These are phyloP conservation scores for Vesta saturnalis DNA, from an alignment of 2,888 invertebrate species.

Conservation along the genomic window DNA sequence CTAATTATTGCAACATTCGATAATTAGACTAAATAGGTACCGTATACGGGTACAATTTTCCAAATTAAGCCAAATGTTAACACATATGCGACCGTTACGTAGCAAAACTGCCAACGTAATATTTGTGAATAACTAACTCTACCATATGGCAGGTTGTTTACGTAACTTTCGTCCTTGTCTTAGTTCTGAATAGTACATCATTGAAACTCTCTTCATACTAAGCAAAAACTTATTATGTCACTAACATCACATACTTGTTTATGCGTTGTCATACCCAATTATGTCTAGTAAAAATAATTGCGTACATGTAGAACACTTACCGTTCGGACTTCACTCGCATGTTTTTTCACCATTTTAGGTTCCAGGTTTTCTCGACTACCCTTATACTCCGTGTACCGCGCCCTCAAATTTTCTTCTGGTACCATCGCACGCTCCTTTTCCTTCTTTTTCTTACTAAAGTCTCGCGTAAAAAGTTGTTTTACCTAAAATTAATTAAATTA, in stretches of 20 bases:
- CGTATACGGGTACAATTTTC: background rate
- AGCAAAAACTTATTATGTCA: slow-evolving; percentile 8
- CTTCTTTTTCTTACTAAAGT: slow-evolving; percentile 73
- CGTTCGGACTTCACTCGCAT: slow-evolving; percentile 57
- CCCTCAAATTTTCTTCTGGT: slow-evolving; percentile 66
- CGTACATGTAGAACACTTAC: slow-evolving; percentile 46
- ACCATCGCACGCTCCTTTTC: slow-evolving; percentile 62
- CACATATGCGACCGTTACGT: slow-evolving; percentile 2
- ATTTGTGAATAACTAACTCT: slow-evolving; percentile 29
- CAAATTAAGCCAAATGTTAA: slow-evolving; percentile 19
- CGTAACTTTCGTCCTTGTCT: slow-evolving; percentile 42
- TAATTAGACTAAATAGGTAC: background rate
- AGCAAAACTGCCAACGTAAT: slow-evolving; percentile 26
- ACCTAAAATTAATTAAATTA: slow-evolving; percentile 60
- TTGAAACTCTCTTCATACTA: slow-evolving; percentile 20
- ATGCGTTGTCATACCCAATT: background rate
- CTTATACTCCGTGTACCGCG: slow-evolving; percentile 70
- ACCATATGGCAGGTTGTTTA: slow-evolving; percentile 41
- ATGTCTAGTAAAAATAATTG: background rate
- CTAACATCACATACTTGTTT: slow-evolving; percentile 4
- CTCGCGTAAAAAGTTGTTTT: slow-evolving; percentile 79
- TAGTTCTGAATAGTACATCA: slow-evolving; percentile 37
- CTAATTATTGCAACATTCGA: too few species aligned
- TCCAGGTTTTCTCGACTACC: slow-evolving; percentile 64
- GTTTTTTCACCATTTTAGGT: slow-evolving; percentile 57